Evolutionary conservation across 1,140 invertebrate genomes (phyloP), one percentile per base, ranked within the genome.

Genomic region (Leptonema lineaticorne): DNA sequence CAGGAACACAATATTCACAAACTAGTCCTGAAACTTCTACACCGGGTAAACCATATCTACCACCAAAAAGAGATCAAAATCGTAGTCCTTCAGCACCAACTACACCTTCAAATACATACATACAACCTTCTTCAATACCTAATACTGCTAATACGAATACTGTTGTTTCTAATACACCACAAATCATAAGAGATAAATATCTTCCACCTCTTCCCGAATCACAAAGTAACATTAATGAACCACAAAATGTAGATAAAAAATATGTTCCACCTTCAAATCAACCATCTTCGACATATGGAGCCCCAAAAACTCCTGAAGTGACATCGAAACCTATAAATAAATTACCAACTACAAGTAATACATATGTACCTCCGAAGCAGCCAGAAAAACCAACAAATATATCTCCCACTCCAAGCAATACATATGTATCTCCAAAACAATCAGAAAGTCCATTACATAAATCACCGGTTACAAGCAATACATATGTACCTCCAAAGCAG

Each of bases 261-360:
- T 69, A 69, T 56, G 46, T 60, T 22, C 68, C 68, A 22, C 62
- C 68, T 27, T n/a, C 41, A 11, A 53, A 27, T 4, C 8, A 11
- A n/a, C 41, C 46, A 24, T 27, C 48, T 20, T 29, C 63, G 3
- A 18, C n/a, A 5, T 24, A 41, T 41, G 37, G 11, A 41, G 11
- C 46, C 16, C 46, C 46, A 20, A 9, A 24, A 18, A 18, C 9
- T 22, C 57, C 6, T 37, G 22, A 22, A 5, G 3, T 33, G 16
- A 9, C 37, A 41, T 41, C 37, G 9, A 41, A 41, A 3, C 16
- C 37, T 41, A 16, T 9, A 4, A 14, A 41, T 41, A 16, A 1
- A 41, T 16, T 16, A 41, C 2, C 37, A 4, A 14, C 37, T 41
- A 9, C 37, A 3, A 41, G 2, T 4, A 14, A 9, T 11, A 16